phyloP scores from a whole-genome alignment of 2,888 invertebrate genomes.

The Vesta saturnalis region DNA sequence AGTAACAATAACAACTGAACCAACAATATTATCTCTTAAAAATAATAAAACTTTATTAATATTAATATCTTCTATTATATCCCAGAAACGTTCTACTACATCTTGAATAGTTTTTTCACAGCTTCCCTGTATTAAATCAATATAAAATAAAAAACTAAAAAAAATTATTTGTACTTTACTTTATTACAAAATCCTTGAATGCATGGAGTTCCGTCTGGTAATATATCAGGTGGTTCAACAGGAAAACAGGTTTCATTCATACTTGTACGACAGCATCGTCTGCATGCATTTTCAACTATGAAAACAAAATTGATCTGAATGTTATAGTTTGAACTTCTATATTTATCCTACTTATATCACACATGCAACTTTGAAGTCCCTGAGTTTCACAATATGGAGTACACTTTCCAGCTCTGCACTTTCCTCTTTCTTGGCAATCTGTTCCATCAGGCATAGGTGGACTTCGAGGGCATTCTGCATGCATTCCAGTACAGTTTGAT shows the following conservation, averaged over 20 bases:
- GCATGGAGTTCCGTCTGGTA: conserved; percentile 94
- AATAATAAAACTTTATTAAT: conserved; percentile 92
- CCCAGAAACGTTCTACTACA: conserved; percentile 96
- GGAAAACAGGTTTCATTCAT: conserved; percentile 94
- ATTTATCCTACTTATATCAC: conserved; percentile 90
- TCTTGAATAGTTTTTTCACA: conserved; percentile 95
- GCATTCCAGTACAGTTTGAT: conserved; percentile 85
- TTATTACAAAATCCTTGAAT: conserved; percentile 97
- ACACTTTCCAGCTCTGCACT: conserved; percentile 91
- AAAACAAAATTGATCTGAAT: conserved; percentile 40
- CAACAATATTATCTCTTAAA: conserved; percentile 93
- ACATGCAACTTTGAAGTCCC: conserved; percentile 94
- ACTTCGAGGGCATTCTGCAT: conserved; percentile 85
- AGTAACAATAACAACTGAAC: conserved; percentile 89
- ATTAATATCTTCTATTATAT: conserved; percentile 96
- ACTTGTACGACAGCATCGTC: conserved; percentile 89
- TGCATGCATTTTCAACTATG: conserved; percentile 92
- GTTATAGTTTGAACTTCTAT: conserved; percentile 34
- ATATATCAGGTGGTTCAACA: conserved; percentile 86
- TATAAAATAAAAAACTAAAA: neutral
- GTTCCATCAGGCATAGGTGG: conserved; percentile 88
- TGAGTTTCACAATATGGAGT: conserved; percentile 95
- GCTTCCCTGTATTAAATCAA: conserved; percentile 73
- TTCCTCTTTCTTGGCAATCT: conserved; percentile 90
- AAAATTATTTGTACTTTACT: conserved; percentile 62